Percentiles rank a stretch among this genome's conserved stretches.
These are phyloP conservation scores for Gallinago media DNA, from an alignment of 2,113 vertebrate species.

Conservation along the genomic window DNA sequence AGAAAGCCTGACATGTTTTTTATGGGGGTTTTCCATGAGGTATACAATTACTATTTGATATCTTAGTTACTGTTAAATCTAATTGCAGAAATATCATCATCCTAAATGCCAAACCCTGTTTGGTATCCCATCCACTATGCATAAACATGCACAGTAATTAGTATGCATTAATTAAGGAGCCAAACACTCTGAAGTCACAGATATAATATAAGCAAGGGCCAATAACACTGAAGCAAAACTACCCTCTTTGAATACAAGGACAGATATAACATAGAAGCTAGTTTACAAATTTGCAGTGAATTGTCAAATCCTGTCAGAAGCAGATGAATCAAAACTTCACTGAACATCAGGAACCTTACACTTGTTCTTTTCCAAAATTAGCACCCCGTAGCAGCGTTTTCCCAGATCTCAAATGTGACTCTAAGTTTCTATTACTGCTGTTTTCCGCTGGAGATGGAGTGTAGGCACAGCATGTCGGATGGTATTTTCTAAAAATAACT, in stretches of 20 bases:
- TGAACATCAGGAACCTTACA: not conserved
- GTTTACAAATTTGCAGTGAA: not conserved
- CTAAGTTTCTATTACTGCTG: not conserved
- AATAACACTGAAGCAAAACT: not conserved
- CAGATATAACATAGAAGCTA: not conserved
- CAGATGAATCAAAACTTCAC: not conserved
- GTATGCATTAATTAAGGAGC: not conserved
- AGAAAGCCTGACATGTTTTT: not conserved
- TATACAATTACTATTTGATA: not conserved
- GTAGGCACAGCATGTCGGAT: accelerated
- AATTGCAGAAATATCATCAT: not conserved
- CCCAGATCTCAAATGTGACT: not conserved
- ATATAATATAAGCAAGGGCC: not conserved
- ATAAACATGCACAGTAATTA: not conserved
- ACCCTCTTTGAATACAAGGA: not conserved
- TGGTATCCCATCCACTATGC: not conserved
- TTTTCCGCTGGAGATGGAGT: not conserved
- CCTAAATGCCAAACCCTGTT: not conserved
- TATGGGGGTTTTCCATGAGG: not conserved
- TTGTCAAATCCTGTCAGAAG: not conserved
- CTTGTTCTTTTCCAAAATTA: not conserved
- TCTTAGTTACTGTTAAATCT: not conserved
- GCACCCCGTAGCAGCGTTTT: not conserved
- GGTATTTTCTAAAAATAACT: not conserved
- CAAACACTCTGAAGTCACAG: not conserved